These are phyloP conservation scores for Pterocles burchelli DNA, from an alignment of 2,113 vertebrate genomes.

Conservation along the genomic window DNA sequence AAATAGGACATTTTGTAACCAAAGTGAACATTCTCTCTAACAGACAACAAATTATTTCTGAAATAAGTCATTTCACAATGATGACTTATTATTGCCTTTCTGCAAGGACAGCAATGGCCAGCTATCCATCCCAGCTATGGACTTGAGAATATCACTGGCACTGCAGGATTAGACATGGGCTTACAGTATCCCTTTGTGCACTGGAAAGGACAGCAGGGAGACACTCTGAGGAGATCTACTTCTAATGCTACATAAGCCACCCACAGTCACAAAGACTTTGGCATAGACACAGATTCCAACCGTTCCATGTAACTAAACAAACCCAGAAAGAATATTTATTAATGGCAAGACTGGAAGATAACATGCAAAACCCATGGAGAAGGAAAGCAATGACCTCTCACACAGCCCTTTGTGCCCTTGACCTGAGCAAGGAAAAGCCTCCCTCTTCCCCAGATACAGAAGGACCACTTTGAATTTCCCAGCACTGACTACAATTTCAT, in stretches of 20 bases:
- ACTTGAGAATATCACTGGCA: neutral
- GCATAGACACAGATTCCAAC: neutral
- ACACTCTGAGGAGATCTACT: neutral
- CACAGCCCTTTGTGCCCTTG: neutral
- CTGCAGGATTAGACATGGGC: neutral
- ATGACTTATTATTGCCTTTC: neutral
- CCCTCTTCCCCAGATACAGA: neutral
- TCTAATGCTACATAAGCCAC: neutral
- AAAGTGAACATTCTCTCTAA: neutral
- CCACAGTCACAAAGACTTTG: neutral
- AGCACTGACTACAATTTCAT: neutral
- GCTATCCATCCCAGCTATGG: neutral
- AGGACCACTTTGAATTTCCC: neutral
- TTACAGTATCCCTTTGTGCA: neutral
- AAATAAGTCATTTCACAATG: neutral
- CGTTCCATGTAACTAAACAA: neutral
- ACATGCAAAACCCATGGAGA: rapidly evolving
- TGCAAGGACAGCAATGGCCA: neutral
- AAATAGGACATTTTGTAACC: neutral
- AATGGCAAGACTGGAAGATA: neutral
- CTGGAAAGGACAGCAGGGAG: neutral
- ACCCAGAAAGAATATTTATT: neutral
- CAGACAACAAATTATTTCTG: neutral
- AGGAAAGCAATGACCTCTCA: neutral
- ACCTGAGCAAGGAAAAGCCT: neutral